Evolutionary conservation across 2,113 vertebrate species (phyloP).

Genomic region (Meriones unguiculatus): DNA sequence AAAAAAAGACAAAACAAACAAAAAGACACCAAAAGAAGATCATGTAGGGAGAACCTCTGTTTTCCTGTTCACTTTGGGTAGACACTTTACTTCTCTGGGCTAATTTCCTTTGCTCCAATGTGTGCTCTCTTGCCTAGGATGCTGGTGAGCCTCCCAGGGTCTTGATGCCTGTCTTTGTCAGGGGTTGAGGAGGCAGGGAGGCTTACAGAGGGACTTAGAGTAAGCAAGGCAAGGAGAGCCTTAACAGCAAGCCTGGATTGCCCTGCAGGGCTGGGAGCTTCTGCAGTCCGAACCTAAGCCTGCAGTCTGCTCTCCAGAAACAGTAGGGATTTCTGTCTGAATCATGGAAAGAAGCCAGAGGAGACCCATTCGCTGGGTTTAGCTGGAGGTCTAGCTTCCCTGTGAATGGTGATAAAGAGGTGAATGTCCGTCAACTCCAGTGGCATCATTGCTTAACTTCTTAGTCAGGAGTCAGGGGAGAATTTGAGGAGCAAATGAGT

Average conservation of each 20-base stretch:
- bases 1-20: neutral
- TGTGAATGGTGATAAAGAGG: fast-evolving
- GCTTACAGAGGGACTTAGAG: neutral
- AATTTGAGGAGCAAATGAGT: neutral
- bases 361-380: slow-evolving; percentile 56
- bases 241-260: neutral
- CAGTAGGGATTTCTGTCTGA: neutral
- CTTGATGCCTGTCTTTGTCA: too few species aligned
- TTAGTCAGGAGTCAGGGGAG: fast-evolving
- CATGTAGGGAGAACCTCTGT: neutral
- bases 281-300: neutral
- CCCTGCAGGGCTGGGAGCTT: neutral
- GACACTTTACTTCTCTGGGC: neutral
- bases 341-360: neutral
- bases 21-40: neutral
- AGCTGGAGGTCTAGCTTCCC: neutral
- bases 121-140: fast-evolving
- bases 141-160: fast-evolving
- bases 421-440: fast-evolving
- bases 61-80: neutral
- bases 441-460: neutral
- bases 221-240: fast-evolving
- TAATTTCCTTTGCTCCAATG: neutral
- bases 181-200: too few species aligned
- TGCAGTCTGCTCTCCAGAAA: neutral